Evolutionary conservation across 2,888 invertebrate species (phyloP).

Genomic region (Conistra vaccinii): DNA sequence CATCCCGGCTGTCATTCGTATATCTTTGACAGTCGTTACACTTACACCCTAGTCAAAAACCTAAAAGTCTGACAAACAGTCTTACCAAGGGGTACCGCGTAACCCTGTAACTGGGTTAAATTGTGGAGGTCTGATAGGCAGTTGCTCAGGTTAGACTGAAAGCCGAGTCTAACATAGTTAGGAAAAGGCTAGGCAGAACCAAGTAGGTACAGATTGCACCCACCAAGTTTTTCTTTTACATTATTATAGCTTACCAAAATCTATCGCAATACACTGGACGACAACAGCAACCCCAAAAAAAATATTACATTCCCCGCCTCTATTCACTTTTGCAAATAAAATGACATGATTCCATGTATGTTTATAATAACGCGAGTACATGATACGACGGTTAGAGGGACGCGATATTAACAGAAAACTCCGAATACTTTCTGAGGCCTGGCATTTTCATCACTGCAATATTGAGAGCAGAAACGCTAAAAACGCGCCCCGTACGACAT

Average conservation of each 20-base stretch:
- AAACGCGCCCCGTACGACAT: constrained; percentile 35
- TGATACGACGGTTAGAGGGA: constrained; percentile 62
- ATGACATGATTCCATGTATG: constrained; percentile 66
- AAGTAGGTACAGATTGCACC: no score
- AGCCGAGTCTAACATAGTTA: no score
- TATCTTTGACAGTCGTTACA: no score
- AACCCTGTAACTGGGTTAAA: no score
- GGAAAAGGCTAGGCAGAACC: no score
- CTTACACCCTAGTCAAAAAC: no score
- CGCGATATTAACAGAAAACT: constrained; percentile 67
- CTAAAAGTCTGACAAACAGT: no score
- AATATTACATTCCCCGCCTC: constrained; percentile 54
- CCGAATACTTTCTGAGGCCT: constrained; percentile 59
- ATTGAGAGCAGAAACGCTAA: constrained; percentile 59
- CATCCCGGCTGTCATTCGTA: no score
- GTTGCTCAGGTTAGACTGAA: no score
- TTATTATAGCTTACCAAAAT: not conserved
- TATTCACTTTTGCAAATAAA: constrained; percentile 67
- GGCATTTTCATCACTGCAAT: constrained; percentile 64
- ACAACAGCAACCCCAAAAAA: constrained; percentile 9
- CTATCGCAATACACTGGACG: constrained; percentile 21
- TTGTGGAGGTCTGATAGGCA: no score
- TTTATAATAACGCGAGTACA: constrained; percentile 71
- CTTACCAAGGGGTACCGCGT: no score
- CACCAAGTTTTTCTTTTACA: not conserved